These are phyloP conservation scores for Stenoptilia bipunctidactyla DNA, from an alignment of 2,888 invertebrate genomes.

Conservation along the genomic window DNA sequence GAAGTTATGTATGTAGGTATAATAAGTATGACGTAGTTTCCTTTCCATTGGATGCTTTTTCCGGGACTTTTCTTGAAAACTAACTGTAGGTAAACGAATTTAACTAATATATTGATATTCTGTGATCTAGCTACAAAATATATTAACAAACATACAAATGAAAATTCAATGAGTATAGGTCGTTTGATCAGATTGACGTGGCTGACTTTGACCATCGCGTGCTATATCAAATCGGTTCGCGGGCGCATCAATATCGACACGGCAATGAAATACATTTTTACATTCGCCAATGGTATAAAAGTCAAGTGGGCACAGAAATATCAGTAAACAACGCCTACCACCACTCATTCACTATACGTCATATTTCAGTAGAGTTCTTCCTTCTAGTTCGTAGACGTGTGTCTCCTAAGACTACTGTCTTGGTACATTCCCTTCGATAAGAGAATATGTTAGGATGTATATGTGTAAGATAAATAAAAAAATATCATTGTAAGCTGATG, in stretches of 20 bases:
- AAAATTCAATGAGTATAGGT: too few relatives aligned
- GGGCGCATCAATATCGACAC: constrained; percentile 49
- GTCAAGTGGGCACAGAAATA: constrained; percentile 63
- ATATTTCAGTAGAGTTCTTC: constrained; percentile 30
- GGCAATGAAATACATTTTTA: constrained; percentile 55
- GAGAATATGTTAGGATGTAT: constrained; percentile 48
- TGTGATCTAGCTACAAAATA: too few relatives aligned
- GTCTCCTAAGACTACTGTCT: constrained; percentile 20
- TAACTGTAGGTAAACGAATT: too few relatives aligned
- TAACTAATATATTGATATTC: too few relatives aligned
- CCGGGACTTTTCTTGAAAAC: too few relatives aligned
- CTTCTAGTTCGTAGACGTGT: constrained; percentile 24
- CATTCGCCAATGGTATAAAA: constrained; percentile 47
- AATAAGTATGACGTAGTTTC: too few relatives aligned
- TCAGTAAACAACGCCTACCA: constrained; percentile 49
- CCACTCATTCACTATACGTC: constrained; percentile 51
- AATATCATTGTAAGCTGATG: too few relatives aligned
- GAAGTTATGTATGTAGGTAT: too few relatives aligned
- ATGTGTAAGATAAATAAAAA: constrained; percentile 30
- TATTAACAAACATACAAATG: too few relatives aligned
- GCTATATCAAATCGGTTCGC: too few relatives aligned
- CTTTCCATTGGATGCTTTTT: too few relatives aligned
- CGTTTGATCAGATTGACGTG: too few relatives aligned
- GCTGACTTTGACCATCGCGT: constrained; percentile 31
- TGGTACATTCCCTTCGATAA: constrained; percentile 15